phyloP scores from a whole-genome alignment of 2,797 vertebrate species.

The Rhabdomys pumilio region DNA sequence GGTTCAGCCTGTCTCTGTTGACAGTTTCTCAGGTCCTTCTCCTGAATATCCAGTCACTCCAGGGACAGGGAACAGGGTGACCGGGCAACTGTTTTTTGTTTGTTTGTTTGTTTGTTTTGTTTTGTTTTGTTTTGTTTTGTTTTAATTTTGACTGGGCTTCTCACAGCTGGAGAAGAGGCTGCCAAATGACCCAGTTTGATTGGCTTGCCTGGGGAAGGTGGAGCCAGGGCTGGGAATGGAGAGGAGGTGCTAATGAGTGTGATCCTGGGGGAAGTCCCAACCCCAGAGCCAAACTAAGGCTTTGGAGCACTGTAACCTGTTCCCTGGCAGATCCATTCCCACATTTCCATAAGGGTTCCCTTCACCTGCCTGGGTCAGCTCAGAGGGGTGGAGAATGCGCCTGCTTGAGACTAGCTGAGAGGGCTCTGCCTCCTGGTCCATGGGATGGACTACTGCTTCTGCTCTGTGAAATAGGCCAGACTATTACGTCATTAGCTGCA shows the following conservation, averaged over 20 bases:
- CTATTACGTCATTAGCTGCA: background rate
- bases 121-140: slow-evolving; percentile 63
- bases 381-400: background rate
- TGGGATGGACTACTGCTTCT: rapidly evolving
- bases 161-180: background rate
- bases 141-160: slow-evolving; percentile 39
- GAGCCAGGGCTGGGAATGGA: background rate
- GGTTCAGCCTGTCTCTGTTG: slow-evolving; percentile 46
- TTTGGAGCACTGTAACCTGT: rapidly evolving
- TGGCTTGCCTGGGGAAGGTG: background rate
- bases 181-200: background rate
- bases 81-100: background rate
- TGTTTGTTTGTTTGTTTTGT: slow-evolving; percentile 14
- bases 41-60: background rate
- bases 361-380: background rate
- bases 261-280: background rate
- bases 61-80: background rate
- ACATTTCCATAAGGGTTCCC: background rate
- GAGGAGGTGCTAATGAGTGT: background rate
- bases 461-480: background rate
- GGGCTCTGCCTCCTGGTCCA: rapidly evolving
- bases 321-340: background rate
- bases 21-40: slow-evolving; percentile 45
- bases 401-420: too few species aligned
- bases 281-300: background rate